Evolutionary conservation across 2,113 vertebrate genomes (phyloP).

Genomic region (Platysternon megacephalum): DNA sequence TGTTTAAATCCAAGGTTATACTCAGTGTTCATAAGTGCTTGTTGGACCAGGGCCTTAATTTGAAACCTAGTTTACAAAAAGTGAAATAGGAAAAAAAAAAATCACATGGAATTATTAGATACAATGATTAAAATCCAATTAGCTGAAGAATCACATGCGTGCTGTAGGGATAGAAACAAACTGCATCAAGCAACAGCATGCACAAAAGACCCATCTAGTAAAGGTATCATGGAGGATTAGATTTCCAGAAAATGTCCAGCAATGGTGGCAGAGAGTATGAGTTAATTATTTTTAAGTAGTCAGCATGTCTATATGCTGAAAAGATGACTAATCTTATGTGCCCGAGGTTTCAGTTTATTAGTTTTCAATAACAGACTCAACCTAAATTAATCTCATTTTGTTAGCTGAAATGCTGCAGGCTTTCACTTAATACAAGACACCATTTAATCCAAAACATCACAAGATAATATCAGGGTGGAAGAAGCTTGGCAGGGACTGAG

Average conservation of each 20-base stretch:
- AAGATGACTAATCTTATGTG: slow-evolving; percentile 19
- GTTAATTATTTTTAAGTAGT: slow-evolving; percentile 29
- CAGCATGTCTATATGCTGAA: slow-evolving; percentile 1
- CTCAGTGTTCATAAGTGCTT: not conserved
- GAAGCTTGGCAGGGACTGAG: slow-evolving; percentile 25
- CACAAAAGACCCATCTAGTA: not conserved
- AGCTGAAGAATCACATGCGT: not conserved
- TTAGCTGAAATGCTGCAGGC: slow-evolving; percentile 51
- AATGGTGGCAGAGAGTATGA: not conserved
- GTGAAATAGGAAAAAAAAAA: not conserved
- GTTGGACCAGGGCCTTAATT: not conserved
- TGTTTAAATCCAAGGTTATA: not conserved
- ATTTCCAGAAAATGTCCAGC: slow-evolving; percentile 7
- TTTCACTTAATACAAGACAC: slow-evolving; percentile 60
- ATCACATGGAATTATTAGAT: not conserved
- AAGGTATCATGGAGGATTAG: not conserved
- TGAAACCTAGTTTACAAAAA: not conserved
- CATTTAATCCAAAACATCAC: slow-evolving; percentile 44
- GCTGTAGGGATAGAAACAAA: not conserved
- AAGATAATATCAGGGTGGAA: slow-evolving; percentile 70
- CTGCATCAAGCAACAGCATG: not conserved
- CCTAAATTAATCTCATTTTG: slow-evolving; percentile 33
- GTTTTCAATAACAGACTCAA: slow-evolving; percentile 22
- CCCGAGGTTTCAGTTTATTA: slow-evolving; percentile 40
- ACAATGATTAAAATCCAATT: slow-evolving; percentile 1